Evolutionary conservation across 2,888 invertebrate species (phyloP), one percentile per base, ranked within the genome.

Genomic region (Seira musarum): DNA sequence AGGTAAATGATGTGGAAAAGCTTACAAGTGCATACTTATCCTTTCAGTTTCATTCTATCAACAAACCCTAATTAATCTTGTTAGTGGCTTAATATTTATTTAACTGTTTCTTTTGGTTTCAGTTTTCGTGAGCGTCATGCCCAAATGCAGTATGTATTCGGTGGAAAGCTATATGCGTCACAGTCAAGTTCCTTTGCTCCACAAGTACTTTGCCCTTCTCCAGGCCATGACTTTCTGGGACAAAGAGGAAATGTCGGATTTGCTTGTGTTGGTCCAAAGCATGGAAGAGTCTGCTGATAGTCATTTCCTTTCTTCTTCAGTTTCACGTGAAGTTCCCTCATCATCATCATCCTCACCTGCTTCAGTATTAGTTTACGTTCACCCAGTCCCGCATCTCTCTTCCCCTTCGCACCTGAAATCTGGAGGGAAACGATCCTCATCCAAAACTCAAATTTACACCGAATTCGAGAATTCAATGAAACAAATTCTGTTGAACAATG

Each of bases 381-480:
- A 82, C 40, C 76, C 82, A 2, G 65, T 80, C 53, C 83, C 83
- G 13, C 73, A 68, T 22, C 60, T 77, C 25, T 40, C 71, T 35
- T 53, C 30, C 21, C 68, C 71, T 46, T 24, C 63, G 40, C 65
- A 72, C 61, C 15, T 70, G 46, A 70, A 66, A 25, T 21, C 46
- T 19, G 53, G 76, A 66, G 35, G 66, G 17, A 65, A 75, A 10
- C 72, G 76, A 1, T 68, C 75, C 1, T 65, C 75, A 35, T 76
- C 81, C 0, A 81, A 64, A 53, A 57, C 70, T 24, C 76, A 80
- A 22, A 22, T 83, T 5, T 67, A 65, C n/a, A 69, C 61, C 19
- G 83, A 84, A 35, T 87, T 87, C 79, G 87, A 87, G 76, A 82
- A 80, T 6, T 53, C 82, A n/a, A 83, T 87, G 60, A 86, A 84